Percentiles rank a stretch among this genome's conserved stretches.
Conservation (phyloP, 1,140 invertebrate genomes). For the Pollicipes pollicipes region DNA sequence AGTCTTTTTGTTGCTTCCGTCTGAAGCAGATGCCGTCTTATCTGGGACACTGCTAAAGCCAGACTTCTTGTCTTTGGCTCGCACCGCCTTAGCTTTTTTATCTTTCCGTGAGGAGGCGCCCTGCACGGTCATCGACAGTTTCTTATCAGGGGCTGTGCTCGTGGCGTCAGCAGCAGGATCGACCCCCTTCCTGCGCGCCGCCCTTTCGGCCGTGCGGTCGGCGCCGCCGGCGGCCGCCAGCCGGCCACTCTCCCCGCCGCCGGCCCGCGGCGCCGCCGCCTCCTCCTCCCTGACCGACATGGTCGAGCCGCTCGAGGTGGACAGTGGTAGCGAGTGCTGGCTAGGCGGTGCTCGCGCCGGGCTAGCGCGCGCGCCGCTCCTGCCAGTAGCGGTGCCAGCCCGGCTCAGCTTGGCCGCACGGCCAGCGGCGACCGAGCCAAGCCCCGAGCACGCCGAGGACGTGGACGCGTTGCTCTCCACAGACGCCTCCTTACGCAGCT, state of each 20-base stretch:
- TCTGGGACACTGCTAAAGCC: too few species aligned
- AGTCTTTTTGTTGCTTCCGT: too few species aligned
- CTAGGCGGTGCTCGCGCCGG: not conserved
- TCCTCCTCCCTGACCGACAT: not conserved
- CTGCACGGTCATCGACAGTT: not conserved
- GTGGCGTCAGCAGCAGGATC: not conserved
- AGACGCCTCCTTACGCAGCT: not conserved
- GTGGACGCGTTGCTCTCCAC: not conserved
- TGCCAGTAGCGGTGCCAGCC: not conserved
- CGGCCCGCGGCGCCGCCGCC: too few species aligned
- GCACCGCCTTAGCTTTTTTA: not conserved
- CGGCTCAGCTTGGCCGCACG: not conserved
- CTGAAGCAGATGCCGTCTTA: too few species aligned
- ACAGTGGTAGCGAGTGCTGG: not conserved
- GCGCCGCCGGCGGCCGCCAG: too few species aligned
- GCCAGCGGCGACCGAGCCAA: too few species aligned
- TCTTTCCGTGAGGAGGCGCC: not conserved
- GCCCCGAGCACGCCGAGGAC: not conserved
- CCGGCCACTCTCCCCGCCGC: too few species aligned
- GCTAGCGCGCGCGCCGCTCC: not conserved
- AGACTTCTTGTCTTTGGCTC: not conserved
- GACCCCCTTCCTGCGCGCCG: too few species aligned
- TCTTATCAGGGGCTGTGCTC: not conserved
- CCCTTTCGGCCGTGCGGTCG: too few species aligned
- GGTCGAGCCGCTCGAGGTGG: not conserved